Percentiles rank a stretch among this genome's conserved stretches.
These are phyloP conservation scores for Drosophila fulvimacula DNA, from an alignment of 2,888 invertebrate genomes.

Conservation along the genomic window DNA sequence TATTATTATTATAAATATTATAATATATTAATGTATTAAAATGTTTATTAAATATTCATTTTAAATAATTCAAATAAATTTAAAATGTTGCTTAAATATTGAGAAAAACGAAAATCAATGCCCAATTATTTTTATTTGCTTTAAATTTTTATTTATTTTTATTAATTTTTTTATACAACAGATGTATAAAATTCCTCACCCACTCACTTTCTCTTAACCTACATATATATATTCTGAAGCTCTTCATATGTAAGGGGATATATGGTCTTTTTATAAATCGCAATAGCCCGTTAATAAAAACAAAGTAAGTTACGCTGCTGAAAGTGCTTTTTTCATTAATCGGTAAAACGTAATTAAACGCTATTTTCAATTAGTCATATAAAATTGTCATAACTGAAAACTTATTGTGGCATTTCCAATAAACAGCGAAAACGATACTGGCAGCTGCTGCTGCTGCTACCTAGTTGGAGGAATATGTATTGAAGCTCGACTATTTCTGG, in stretches of 20 bases:
- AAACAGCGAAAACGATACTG: conserved; percentile 46
- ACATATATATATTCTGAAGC: neutral
- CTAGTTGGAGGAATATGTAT: conserved; percentile 3
- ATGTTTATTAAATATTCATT: too few relatives aligned
- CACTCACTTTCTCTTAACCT: neutral
- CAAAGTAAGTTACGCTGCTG: conserved; percentile 11
- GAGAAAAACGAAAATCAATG: too few relatives aligned
- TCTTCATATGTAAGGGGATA: too few relatives aligned
- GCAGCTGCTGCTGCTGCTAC: conserved; percentile 47
- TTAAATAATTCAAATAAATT: too few relatives aligned
- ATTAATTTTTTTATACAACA: too few relatives aligned
- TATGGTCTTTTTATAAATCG: neutral
- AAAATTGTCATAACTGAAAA: conserved; percentile 72
- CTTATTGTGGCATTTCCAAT: conserved; percentile 68
- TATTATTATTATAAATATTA: too few relatives aligned
- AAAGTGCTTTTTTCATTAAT: conserved; percentile 15
- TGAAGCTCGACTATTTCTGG: conserved; percentile 37
- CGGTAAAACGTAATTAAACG: neutral
- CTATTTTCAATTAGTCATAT: conserved; percentile 2
- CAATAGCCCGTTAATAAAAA: neutral
- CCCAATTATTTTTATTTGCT: too few relatives aligned
- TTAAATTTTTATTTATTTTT: too few relatives aligned
- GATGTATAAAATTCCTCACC: too few relatives aligned
- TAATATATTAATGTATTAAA: too few relatives aligned
- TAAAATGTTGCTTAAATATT: too few relatives aligned